Percentiles rank a stretch among this genome's conserved stretches.
phyloP scores from a whole-genome alignment of 2,888 invertebrate genomes.

The Gisinianus flammeolus region DNA sequence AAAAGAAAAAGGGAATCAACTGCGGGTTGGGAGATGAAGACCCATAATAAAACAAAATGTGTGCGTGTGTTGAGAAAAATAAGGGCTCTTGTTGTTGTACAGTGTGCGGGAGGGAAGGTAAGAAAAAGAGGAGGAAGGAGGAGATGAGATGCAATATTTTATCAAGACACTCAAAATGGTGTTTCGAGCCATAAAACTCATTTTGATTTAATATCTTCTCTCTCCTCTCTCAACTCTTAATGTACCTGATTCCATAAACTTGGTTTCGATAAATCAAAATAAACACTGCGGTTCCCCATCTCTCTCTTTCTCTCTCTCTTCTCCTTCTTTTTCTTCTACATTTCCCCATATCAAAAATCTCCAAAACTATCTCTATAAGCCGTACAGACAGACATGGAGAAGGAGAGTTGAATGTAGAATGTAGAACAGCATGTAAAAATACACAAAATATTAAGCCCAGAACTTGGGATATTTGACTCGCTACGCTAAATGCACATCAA shows the following conservation, averaged over 20 bases:
- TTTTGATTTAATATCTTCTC: conserved; percentile 45
- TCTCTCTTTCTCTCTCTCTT: too few species aligned
- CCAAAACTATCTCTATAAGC: too few species aligned
- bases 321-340: too few species aligned
- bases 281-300: too few species aligned
- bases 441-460: too few species aligned
- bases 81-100: background rate
- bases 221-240: conserved; percentile 29
- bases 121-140: background rate
- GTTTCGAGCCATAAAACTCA: conserved; percentile 39
- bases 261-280: conserved; percentile 42
- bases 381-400: too few species aligned
- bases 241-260: conserved; percentile 44
- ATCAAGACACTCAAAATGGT: conserved; percentile 16
- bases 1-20: background rate
- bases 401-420: too few species aligned
- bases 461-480: too few species aligned
- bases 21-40: background rate
- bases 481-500: too few species aligned
- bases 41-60: background rate
- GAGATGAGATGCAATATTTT: conserved; percentile 13
- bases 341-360: too few species aligned
- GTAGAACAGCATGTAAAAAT: too few species aligned
- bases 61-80: background rate
- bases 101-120: background rate